phyloP scores from a whole-genome alignment of 2,888 invertebrate genomes.

The Drosophila suboccidentalis region DNA sequence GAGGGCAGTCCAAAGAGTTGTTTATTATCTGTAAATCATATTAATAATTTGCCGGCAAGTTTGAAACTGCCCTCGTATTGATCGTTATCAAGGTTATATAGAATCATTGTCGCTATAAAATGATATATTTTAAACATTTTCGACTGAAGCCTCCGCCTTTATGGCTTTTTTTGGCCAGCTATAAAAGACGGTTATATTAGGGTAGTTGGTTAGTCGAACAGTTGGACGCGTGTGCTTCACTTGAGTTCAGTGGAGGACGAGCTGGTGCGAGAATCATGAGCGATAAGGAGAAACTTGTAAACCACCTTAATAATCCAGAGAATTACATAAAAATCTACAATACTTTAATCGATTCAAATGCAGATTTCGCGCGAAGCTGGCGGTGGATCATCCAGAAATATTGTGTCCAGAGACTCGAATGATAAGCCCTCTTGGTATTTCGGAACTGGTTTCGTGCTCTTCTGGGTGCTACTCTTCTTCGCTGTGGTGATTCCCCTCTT shows the following conservation, averaged over 20 bases:
- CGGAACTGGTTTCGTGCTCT: conserved; percentile 66
- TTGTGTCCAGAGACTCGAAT: not conserved
- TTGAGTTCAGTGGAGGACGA: conserved; percentile 5
- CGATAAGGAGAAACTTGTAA: conserved; percentile 56
- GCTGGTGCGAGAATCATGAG: conserved; percentile 19
- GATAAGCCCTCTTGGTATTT: conserved; percentile 64
- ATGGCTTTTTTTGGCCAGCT: conserved; percentile 4
- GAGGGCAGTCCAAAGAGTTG: conserved; percentile 7
- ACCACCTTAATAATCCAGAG: not conserved
- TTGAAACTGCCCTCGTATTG: conserved; percentile 16
- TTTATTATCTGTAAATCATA: not conserved
- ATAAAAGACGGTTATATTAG: conserved; percentile 20
- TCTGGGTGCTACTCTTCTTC: conserved; percentile 77
- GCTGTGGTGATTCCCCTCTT: conserved; percentile 70
- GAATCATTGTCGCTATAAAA: conserved; percentile 27
- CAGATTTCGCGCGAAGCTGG: conserved; percentile 30
- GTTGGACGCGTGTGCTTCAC: conserved; percentile 13
- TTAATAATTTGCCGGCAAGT: not conserved
- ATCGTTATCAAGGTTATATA: conserved; percentile 21
- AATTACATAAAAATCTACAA: not conserved
- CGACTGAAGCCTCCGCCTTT: conserved; percentile 30
- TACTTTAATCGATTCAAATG: not conserved
- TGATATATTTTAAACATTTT: conserved; percentile 33
- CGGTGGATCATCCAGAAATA: not conserved
- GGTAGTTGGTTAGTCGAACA: conserved; percentile 9